Evolutionary conservation across 2,113 vertebrate genomes (phyloP).

Genomic region (Campylomormyrus numenius): DNA sequence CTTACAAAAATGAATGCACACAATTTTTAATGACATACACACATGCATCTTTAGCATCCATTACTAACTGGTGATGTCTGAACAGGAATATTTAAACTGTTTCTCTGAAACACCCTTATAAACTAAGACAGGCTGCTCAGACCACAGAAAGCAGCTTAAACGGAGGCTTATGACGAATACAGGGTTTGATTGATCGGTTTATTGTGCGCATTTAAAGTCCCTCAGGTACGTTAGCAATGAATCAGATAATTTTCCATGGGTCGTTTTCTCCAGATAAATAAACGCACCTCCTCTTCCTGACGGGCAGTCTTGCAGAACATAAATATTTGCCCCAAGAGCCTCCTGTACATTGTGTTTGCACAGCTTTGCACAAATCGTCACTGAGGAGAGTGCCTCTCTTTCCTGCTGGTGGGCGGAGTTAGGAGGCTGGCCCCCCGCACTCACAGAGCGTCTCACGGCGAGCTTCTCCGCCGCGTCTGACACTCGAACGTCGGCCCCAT

Average conservation of each 20-base stretch:
- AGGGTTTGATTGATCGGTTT: neutral
- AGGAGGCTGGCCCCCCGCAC: neutral
- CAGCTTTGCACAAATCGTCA: conserved; percentile 1
- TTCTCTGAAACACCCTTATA: neutral
- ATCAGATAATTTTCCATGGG: neutral
- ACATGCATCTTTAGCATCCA: neutral
- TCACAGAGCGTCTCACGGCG: neutral
- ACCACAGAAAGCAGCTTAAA: neutral
- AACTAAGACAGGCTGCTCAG: neutral
- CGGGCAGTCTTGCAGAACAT: neutral
- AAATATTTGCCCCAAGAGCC: conserved; percentile 19
- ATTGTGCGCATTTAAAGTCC: neutral
- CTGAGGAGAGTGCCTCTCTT: neutral
- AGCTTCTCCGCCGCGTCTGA: neutral
- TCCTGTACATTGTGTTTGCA: neutral
- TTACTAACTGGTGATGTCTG: neutral
- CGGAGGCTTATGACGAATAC: neutral
- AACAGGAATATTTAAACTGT: neutral
- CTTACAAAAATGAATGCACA: neutral
- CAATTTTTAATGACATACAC: neutral
- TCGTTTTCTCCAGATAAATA: neutral
- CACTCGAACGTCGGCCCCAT: neutral
- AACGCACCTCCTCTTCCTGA: conserved; percentile 15
- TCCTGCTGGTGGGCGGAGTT: neutral
- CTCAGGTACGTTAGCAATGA: neutral